Evolutionary conservation across 2,888 invertebrate species (phyloP).

Genomic region (Diloba caeruleocephala): DNA sequence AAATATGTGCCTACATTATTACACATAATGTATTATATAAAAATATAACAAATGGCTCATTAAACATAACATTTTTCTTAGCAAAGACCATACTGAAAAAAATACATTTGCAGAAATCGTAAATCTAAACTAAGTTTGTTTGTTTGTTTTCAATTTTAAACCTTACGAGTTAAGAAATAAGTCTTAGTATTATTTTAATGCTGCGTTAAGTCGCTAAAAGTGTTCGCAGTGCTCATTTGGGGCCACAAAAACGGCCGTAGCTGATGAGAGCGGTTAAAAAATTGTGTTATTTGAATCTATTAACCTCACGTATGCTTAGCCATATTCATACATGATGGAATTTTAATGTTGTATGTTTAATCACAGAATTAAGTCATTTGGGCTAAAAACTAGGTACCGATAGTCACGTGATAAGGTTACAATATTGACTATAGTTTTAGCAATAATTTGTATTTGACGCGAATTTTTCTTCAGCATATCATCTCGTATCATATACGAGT

Average conservation of each 20-base stretch:
- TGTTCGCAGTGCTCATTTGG: slow-evolving; percentile 60
- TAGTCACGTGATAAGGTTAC: no score
- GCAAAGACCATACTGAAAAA: slow-evolving; percentile 65
- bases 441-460: no score
- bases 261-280: not conserved
- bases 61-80: slow-evolving; percentile 70
- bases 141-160: slow-evolving; percentile 36
- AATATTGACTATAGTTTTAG: no score
- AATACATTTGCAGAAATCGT: slow-evolving; percentile 78
- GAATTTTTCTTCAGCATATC: no score
- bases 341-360: no score
- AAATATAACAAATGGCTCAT: slow-evolving; percentile 68
- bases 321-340: no score
- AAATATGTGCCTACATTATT: slow-evolving; percentile 1
- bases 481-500: no score
- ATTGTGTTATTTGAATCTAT: not conserved
- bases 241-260: slow-evolving; percentile 24
- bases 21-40: slow-evolving; percentile 59
- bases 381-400: no score
- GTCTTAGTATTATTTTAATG: slow-evolving; percentile 41
- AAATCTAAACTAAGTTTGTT: slow-evolving; percentile 67
- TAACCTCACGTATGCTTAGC: no score
- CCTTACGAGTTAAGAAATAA: slow-evolving; percentile 47
- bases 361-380: no score
- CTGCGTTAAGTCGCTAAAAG: slow-evolving; percentile 66